Evolutionary conservation across 1,140 invertebrate species (phyloP).

Genomic region (Solenopsis fugax): DNA sequence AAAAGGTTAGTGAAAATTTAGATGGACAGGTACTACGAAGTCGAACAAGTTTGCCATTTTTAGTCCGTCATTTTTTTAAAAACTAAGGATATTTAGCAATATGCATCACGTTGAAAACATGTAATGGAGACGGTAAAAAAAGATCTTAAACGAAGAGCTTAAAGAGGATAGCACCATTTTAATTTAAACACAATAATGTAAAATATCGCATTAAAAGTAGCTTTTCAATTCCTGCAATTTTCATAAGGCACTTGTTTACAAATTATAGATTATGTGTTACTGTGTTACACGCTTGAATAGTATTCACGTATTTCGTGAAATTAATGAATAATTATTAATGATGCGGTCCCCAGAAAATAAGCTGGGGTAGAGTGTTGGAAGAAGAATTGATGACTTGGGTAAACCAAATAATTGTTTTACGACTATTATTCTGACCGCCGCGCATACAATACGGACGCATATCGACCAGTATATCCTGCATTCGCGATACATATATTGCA

Average conservation of each 20-base stretch:
- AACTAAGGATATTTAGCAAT: neutral
- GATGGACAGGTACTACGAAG: neutral
- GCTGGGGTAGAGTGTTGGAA: neutral
- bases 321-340: slow-evolving; percentile 9
- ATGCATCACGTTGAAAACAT: neutral
- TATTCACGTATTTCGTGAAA: neutral
- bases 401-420: slow-evolving; percentile 44
- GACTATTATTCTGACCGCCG: neutral
- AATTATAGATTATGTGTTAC: neutral
- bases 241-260: neutral
- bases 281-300: neutral
- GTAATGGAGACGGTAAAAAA: neutral
- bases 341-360: neutral
- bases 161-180: slow-evolving; percentile 1
- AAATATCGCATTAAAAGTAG: neutral
- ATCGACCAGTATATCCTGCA: slow-evolving; percentile 18
- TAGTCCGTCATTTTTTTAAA: neutral
- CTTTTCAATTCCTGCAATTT: neutral
- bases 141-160: neutral
- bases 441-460: neutral
- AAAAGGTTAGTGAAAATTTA: slow-evolving; percentile 4
- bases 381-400: slow-evolving; percentile 1
- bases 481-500: neutral
- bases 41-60: neutral
- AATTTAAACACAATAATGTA: neutral